Conservation (phyloP, 1,140 invertebrate species). For the Drosophila ironensis region DNA sequence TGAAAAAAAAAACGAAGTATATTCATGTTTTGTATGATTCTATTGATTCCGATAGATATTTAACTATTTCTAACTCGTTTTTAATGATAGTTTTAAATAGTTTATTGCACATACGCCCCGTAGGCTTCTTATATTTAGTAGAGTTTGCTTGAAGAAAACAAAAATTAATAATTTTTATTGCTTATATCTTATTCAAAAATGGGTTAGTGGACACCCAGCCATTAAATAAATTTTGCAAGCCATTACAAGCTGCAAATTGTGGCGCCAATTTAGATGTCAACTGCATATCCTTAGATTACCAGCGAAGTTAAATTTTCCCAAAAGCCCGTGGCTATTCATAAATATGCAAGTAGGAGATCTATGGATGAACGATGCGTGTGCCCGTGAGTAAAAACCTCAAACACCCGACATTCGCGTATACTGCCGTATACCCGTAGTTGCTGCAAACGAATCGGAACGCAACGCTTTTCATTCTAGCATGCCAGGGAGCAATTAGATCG, state of each 20-base stretch:
- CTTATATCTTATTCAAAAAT: neutral
- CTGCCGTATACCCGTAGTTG: conserved; percentile 9
- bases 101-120: neutral
- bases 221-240: neutral
- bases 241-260: no score
- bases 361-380: conserved; percentile 7
- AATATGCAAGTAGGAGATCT: conserved; percentile 51
- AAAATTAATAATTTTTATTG: neutral
- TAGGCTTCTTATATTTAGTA: neutral
- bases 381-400: conserved; percentile 30
- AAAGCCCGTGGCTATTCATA: conserved; percentile 18
- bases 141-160: neutral
- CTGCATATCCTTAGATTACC: conserved; percentile 40
- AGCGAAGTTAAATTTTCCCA: conserved; percentile 17
- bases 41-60: no score
- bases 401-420: conserved; percentile 14
- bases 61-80: neutral
- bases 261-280: conserved; percentile 17
- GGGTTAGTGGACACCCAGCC: neutral
- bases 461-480: conserved; percentile 56
- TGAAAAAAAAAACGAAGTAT: no score
- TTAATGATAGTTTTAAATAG: neutral
- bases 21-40: no score
- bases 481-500: conserved; percentile 67
- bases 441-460: conserved; percentile 16